phyloP scores from a whole-genome alignment of 2,888 invertebrate genomes.

The Aleiodes testaceus region DNA sequence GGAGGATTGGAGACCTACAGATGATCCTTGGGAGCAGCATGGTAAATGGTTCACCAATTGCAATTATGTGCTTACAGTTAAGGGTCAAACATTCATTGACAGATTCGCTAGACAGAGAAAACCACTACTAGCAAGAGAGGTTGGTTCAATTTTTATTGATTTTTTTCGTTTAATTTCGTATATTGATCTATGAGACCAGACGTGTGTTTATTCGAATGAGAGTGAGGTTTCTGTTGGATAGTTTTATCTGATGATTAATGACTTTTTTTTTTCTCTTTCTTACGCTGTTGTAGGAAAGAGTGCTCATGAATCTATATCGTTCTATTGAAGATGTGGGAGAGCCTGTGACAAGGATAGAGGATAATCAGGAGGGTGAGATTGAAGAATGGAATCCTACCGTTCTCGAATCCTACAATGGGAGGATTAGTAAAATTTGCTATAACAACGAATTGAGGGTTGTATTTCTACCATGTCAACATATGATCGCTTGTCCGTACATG shows the following conservation, averaged over 20 bases:
- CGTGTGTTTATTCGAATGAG: too few species aligned
- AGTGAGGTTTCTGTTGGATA: too few species aligned
- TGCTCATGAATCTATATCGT: slow-evolving; percentile 66
- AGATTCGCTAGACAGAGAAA: slow-evolving; percentile 76
- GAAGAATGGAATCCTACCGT: too few species aligned
- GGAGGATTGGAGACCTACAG: slow-evolving; percentile 92
- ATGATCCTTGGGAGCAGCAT: slow-evolving; percentile 97
- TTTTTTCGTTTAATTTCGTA: too few species aligned
- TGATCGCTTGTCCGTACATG: slow-evolving; percentile 94
- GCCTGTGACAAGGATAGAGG: slow-evolving; percentile 41
- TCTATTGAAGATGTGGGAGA: slow-evolving; percentile 65
- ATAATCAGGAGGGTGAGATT: slow-evolving; percentile 36
- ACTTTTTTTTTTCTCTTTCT: too few species aligned
- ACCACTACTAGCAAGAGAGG: slow-evolving; percentile 70
- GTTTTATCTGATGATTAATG: too few species aligned
- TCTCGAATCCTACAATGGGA: slow-evolving; percentile 70
- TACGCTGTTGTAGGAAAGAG: too few species aligned
- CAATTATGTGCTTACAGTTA: slow-evolving; percentile 85
- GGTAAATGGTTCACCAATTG: too few species aligned
- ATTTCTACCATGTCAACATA: too few species aligned
- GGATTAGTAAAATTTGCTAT: slow-evolving; percentile 94
- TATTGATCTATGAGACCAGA: too few species aligned
- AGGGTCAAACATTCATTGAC: slow-evolving; percentile 86
- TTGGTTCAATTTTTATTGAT: too few species aligned
- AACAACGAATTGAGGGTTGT: slow-evolving; percentile 89